phyloP scores from a whole-genome alignment of 2,113 vertebrate species.

The Colinus virginianus region DNA sequence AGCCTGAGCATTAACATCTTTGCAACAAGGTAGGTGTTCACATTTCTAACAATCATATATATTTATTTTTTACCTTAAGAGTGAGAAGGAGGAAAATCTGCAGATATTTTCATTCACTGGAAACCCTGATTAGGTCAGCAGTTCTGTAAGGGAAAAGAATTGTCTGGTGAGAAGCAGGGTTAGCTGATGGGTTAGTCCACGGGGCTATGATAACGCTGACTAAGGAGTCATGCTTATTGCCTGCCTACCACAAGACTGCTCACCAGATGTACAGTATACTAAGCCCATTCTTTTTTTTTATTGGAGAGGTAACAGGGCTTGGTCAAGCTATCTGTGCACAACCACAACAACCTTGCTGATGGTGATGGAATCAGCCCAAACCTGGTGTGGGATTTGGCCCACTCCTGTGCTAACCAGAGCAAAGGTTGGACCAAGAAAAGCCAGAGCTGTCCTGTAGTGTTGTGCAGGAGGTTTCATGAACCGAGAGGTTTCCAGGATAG shows the following conservation, averaged over 20 bases:
- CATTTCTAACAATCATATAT: not conserved
- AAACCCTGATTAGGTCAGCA: not conserved
- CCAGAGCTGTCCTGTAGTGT: not conserved
- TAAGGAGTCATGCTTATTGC: not conserved
- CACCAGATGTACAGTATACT: not conserved
- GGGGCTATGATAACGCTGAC: not conserved
- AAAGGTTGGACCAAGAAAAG: not conserved
- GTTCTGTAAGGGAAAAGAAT: not conserved
- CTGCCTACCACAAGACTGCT: fast-evolving
- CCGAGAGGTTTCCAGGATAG: fast-evolving
- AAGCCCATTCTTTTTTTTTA: not conserved
- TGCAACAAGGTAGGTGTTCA: not conserved
- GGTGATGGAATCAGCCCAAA: not conserved
- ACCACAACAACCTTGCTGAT: not conserved
- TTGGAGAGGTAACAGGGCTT: not conserved
- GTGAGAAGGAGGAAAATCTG: not conserved
- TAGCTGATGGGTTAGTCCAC: not conserved
- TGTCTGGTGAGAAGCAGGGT: not conserved
- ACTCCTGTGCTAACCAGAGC: not conserved
- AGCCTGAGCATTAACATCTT: not conserved
- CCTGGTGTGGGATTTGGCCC: not conserved
- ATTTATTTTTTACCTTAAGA: not conserved
- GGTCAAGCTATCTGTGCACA: not conserved
- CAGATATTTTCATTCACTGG: not conserved
- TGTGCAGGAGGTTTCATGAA: not conserved